Evolutionary conservation across 37 sponge, comb jelly and placozoan genomes (phyloP).

Genomic region (Chondrosia reniformis): DNA sequence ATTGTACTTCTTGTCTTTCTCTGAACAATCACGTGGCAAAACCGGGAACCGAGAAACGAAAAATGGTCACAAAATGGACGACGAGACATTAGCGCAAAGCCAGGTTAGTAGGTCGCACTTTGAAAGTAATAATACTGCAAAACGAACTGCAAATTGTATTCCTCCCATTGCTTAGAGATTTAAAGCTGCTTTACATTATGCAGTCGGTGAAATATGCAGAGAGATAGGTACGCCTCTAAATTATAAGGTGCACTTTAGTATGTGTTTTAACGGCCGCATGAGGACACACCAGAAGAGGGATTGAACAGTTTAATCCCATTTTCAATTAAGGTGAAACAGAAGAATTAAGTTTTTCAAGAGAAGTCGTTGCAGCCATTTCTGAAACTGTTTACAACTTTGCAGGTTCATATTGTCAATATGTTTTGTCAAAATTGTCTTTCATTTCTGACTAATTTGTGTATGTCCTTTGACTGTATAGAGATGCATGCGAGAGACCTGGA

Average conservation of each 20-base stretch:
- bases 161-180: constrained; percentile 42
- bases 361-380: constrained; percentile 51
- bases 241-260: not conserved
- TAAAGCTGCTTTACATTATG: constrained; percentile 76
- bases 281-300: too few relatives aligned
- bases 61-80: not conserved
- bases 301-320: not conserved
- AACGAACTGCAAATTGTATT: too few relatives aligned
- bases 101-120: too few relatives aligned
- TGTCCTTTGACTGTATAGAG: not conserved
- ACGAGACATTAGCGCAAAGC: not conserved
- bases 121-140: too few relatives aligned
- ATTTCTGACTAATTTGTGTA: not conserved
- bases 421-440: too few relatives aligned
- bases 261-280: not conserved
- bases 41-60: not conserved
- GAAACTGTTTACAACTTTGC: constrained; percentile 50
- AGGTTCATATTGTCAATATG: too few relatives aligned
- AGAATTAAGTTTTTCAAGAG: constrained; percentile 31
- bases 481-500: constrained; percentile 54
- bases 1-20: constrained; percentile 17
- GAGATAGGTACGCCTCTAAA: constrained; percentile 10
- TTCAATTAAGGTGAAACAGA: not conserved
- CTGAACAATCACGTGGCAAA: constrained; percentile 5
- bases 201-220: constrained; percentile 56